Evolutionary conservation across 1,140 invertebrate species (phyloP), one percentile per base, ranked within the genome.

Genomic region (Triops cancriformis): DNA sequence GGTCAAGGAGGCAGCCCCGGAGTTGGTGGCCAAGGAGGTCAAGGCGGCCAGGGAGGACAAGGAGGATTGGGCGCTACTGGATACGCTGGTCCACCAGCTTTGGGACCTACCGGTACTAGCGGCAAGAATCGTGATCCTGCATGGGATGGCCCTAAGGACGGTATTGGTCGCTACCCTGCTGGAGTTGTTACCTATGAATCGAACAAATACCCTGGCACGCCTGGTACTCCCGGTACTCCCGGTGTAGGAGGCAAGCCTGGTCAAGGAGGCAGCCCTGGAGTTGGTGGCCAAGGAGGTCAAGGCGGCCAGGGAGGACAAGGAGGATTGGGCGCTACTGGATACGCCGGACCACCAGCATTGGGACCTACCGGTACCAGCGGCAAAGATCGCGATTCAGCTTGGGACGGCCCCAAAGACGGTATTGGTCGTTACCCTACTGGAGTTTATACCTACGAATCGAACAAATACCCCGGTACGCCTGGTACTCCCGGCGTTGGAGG

Each of bases 11-110:
- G 72, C 41, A 80, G 23, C 26, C 12, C 23, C 18, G 26, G 41
- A 23, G 18, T 27, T 1, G 78, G 77, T 18, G 37, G 26, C 75
- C 14, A 51, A 79, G 72, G 73, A 72, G 77, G 26, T 23, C 76
- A 27, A 41, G 78, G 51, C 75, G 82, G 80, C 41, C 73, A 51
- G 2, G 81, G 81, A 26, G 42, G 76, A 28, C 42, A 74, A 27
- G 76, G 74, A 6, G 74, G 74, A 0, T 41, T 76, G n/a, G 74
- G 74, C 1, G 74, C 37, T 5, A 43, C 41, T 76, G 74, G 74
- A 7, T 76, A 76, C 37, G 74, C 37, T 42, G 74, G 74, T 3
- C 74, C 74, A 43, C 26, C 74, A 64, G 37, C 27, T 18, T n/a
- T 76, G 6, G 74, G 74, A 76, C 26, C 74, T 12, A 31, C 37